Evolutionary conservation across 2,888 invertebrate genomes (phyloP), one percentile per base, ranked within the genome.

Genomic region (Lysandra bellargus): DNA sequence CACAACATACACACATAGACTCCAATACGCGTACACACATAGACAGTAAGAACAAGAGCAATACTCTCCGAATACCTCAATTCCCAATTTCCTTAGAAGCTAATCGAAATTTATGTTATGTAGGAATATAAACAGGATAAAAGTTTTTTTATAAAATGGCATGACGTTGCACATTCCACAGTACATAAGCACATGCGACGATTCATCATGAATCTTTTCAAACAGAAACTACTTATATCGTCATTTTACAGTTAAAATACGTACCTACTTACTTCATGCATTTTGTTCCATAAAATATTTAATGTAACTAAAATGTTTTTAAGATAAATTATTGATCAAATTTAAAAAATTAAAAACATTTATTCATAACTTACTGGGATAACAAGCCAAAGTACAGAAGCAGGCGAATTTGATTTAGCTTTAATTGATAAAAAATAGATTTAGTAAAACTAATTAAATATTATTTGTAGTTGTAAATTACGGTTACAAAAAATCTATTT

Each of bases 351-450:
- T 57, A 57, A 4, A 17, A 57, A 57, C 14, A 53, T n/a, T 61
- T 7, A 9, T 9, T 9, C 9, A 64, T 9, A 44, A 44, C 5
- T 30, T 64, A 64, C n/a, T 61, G 61, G 61, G 9, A 33, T 23
- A 76, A 76, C 14, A 57, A 76, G 88, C 89, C 89, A 87, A 88
- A 86, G 86, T 88, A 87, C 88, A 87, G 83, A 85, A 84, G 83
- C 85, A 85, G 83, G 86, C 84, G 84, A 82, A 81, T 84, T 87
- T 88, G 82, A 84, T 87, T 88, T 88, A 89, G 88, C 80, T 80
- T 85, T 89, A 87, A 88, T 88, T 87, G 87, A 57, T 76, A 57
- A 75, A 75, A 75, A 76, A 1, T 75, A 75, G 76, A 57, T 76
- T 76, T 78, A 69, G 64, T 30, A 78, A 69, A 9, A 78, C 23